phyloP scores from a whole-genome alignment of 2,797 vertebrate species.

The Enteromius afrohamiltoni region DNA sequence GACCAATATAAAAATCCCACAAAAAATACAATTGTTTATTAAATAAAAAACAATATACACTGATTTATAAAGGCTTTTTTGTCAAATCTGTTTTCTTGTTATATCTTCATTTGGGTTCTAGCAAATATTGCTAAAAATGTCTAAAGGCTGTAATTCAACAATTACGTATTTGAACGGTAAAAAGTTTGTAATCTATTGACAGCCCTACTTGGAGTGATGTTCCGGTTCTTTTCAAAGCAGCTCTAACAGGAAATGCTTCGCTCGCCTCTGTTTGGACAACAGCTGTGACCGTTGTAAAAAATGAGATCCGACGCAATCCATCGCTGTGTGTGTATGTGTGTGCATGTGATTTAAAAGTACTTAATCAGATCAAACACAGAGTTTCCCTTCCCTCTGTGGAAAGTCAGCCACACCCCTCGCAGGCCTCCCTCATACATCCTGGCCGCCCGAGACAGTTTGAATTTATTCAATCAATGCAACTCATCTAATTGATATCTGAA shows the following conservation, averaged over 20 bases:
- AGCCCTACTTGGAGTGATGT: not conserved
- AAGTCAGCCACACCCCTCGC: slow-evolving; percentile 27
- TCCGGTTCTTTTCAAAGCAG: not conserved
- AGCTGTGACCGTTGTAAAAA: slow-evolving; percentile 15
- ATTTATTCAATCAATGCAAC: slow-evolving; percentile 55
- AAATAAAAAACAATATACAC: not conserved
- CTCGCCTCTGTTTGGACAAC: slow-evolving; percentile 13
- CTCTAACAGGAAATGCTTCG: slow-evolving; percentile 19
- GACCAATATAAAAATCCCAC: too few species aligned
- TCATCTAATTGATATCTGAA: slow-evolving; percentile 62
- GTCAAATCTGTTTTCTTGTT: not conserved
- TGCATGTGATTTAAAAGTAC: slow-evolving; percentile 45
- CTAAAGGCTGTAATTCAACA: not conserved
- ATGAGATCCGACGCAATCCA: slow-evolving; percentile 16
- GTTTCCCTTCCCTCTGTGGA: slow-evolving; percentile 22
- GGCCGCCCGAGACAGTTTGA: slow-evolving; percentile 32
- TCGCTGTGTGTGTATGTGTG: not conserved
- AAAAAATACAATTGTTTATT: too few species aligned
- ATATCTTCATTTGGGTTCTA: not conserved
- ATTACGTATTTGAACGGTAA: not conserved
- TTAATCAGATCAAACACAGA: slow-evolving; percentile 46
- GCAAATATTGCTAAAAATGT: not conserved
- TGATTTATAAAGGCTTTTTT: not conserved
- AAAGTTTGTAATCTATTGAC: not conserved
- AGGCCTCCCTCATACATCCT: slow-evolving; percentile 43